Percentiles rank a stretch among this genome's conserved stretches.
These are phyloP conservation scores for Pteronura brasiliensis DNA, from an alignment of 2,113 vertebrate genomes.

Conservation along the genomic window DNA sequence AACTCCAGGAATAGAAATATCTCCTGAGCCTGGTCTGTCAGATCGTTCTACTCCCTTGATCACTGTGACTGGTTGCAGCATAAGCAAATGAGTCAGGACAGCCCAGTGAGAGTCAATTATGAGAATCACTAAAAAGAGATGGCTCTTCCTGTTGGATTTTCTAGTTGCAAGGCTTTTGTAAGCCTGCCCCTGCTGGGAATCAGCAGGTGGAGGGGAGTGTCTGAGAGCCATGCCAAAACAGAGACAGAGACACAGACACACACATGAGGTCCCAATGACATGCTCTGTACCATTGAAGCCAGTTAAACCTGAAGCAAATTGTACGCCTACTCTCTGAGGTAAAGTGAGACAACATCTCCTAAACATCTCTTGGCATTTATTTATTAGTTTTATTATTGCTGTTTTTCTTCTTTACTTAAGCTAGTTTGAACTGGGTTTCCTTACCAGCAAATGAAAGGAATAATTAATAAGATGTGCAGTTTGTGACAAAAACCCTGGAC, in stretches of 20 bases:
- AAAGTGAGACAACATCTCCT: not conserved
- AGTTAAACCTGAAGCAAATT: not conserved
- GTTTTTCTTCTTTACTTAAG: slow-evolving; percentile 15
- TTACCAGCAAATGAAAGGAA: not conserved
- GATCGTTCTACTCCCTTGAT: not conserved
- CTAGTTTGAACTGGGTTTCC: slow-evolving; percentile 21
- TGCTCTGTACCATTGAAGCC: not conserved
- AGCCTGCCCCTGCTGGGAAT: not conserved
- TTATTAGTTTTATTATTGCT: not conserved
- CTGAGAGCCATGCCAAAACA: not conserved
- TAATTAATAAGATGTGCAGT: slow-evolving; percentile 19
- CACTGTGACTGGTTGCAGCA: not conserved
- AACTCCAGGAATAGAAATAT: not conserved
- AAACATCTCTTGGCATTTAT: not conserved
- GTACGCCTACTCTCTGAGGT: not conserved
- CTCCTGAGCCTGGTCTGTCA: not conserved
- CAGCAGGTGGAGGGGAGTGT: not conserved
- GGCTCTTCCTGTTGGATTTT: not conserved
- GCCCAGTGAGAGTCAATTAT: not conserved
- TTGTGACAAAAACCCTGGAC: slow-evolving; percentile 40
- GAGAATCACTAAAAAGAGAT: not conserved
- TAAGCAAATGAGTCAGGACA: not conserved
- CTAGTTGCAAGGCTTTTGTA: not conserved
- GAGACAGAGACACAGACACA: fast-evolving
- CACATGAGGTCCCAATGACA: not conserved